Evolutionary conservation across 2,888 invertebrate species (phyloP), one percentile per base, ranked within the genome.

Genomic region (Mythimna albipuncta): DNA sequence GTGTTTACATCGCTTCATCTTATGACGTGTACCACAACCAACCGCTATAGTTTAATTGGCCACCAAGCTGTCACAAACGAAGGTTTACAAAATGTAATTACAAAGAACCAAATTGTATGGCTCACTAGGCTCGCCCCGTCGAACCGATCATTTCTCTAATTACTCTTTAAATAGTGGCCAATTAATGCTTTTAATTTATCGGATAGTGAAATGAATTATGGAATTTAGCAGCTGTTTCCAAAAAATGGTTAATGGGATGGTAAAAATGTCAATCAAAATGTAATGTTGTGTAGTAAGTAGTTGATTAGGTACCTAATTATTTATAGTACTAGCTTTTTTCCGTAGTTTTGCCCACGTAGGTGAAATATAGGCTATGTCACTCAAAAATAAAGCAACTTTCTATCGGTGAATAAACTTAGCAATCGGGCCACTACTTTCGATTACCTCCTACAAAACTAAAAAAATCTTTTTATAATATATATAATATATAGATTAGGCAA

Each of bases 41-140:
- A 68, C 67, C 63, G 75, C 70, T 72, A 86, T 81, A 89, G 86
- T 88, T 81, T 89, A 90, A 86, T 88, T 88, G 88, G 89, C 89
- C 85, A 87, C 86, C 86, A 86, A 85, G 80, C 85, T 86, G 88
- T 86, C 88, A 88, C 89, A 88, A 81, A 79, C 75, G 86, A 88
- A 89, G 89, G 88, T 88, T 85, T 79, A 81, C 83, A 85, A 88
- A 82, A 85, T 77, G 84, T 87, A 88, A 90, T 91, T 89, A 89
- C 77, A 84, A 78, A 79, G 70, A 77, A 74, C 75, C 57, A 79
- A 85, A 85, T 85, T 79, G 73, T 85, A 83, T 68, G 67, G 64
- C 62, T 72, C 69, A 76, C 70, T 71, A 76, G 72, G 44, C 50
- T 59, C 61, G 70, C 61, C 64, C 64, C 57, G 64, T 35, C 63